Evolutionary conservation across 2,888 invertebrate species (phyloP).

Genomic region (Phaonia tiefii): DNA sequence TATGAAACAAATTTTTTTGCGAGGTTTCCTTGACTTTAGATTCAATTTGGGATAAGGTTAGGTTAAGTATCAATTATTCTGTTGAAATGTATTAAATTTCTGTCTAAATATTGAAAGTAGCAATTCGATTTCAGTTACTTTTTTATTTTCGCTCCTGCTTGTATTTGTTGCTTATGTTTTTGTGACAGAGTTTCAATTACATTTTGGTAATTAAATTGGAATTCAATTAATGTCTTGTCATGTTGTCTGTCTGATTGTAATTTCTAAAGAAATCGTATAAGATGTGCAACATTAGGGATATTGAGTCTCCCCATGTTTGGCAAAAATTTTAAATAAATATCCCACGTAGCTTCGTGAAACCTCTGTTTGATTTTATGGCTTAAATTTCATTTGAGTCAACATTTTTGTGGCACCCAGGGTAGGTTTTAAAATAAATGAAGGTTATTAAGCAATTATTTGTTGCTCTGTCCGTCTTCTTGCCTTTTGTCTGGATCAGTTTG

Average conservation of each 20-base stretch:
- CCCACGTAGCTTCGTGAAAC: too few relatives aligned
- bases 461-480: neutral
- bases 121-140: too few relatives aligned
- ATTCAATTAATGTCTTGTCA: constrained; percentile 56
- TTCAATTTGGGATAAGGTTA: constrained; percentile 41
- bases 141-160: too few relatives aligned
- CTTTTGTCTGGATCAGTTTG: neutral
- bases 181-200: constrained; percentile 59
- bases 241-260: too few relatives aligned
- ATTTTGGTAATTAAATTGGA: constrained; percentile 65
- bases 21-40: too few relatives aligned
- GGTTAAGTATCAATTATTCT: constrained; percentile 56
- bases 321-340: too few relatives aligned
- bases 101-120: constrained; percentile 57
- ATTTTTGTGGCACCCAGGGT: neutral
- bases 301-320: neutral
- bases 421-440: neutral
- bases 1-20: too few relatives aligned
- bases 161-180: too few relatives aligned
- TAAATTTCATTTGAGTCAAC: too few relatives aligned
- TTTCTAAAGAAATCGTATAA: constrained; percentile 62
- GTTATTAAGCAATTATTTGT: constrained; percentile 24
- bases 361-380: too few relatives aligned
- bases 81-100: constrained; percentile 62
- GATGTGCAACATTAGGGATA: constrained; percentile 31